phyloP scores from a whole-genome alignment of 2,888 invertebrate species.

The Beris morrisii region DNA sequence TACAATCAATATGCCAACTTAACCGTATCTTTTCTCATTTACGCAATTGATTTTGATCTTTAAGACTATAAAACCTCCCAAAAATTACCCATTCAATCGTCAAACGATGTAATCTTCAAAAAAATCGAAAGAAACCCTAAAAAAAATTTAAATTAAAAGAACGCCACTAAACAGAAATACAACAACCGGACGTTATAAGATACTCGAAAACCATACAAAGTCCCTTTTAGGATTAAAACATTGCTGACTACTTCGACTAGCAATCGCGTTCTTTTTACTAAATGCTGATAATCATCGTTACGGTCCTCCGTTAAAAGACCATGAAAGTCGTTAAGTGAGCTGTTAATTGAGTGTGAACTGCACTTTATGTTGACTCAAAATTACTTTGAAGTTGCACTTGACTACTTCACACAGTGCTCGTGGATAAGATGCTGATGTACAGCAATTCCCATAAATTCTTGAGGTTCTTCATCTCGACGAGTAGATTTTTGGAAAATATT shows the following conservation, averaged over 20 bases:
- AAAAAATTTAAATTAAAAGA: background rate
- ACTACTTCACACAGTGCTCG: slow-evolving; percentile 1
- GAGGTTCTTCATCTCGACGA: background rate
- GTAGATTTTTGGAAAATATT: slow-evolving; percentile 40
- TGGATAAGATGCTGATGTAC: slow-evolving; percentile 7
- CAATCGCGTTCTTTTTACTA: slow-evolving; percentile 18
- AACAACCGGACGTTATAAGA: background rate
- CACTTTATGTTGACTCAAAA: slow-evolving; percentile 24
- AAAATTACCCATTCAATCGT: slow-evolving; percentile 12
- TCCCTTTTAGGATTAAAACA: too few relatives aligned
- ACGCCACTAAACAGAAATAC: slow-evolving; percentile 22
- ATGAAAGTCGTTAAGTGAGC: slow-evolving; percentile 29
- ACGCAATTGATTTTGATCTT: slow-evolving; percentile 15
- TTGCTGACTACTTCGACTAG: slow-evolving; percentile 15
- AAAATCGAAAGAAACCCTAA: background rate
- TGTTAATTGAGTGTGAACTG: slow-evolving; percentile 33
- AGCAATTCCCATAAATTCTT: slow-evolving; percentile 25
- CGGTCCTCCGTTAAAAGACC: slow-evolving; percentile 29
- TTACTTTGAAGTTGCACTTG: slow-evolving; percentile 21
- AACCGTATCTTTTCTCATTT: slow-evolving; percentile 11
- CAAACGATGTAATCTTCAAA: background rate
- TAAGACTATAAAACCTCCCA: slow-evolving; percentile 8
- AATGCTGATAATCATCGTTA: slow-evolving; percentile 29
- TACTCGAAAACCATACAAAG: too few relatives aligned
- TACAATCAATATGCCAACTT: slow-evolving; percentile 16